Evolutionary conservation across 1,140 invertebrate species (phyloP).

Genomic region (Macrocentrus cingulum): DNA sequence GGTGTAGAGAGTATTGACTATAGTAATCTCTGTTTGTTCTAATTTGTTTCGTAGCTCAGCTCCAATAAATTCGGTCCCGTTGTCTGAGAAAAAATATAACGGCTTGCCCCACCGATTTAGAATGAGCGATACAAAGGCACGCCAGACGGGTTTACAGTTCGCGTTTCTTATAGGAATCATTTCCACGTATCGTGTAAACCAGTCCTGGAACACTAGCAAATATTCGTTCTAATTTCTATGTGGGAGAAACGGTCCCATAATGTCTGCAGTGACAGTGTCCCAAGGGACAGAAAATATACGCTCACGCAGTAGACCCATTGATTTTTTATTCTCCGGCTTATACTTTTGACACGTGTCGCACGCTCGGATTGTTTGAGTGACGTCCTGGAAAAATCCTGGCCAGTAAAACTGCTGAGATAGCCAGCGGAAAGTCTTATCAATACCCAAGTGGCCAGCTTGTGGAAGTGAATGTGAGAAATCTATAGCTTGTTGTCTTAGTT

Average conservation of each 20-base stretch:
- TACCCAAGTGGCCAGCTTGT: constrained; percentile 32
- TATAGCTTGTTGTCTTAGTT: constrained; percentile 14
- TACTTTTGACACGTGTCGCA: constrained; percentile 36
- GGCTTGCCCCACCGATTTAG: too few relatives aligned
- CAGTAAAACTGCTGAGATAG: constrained; percentile 30
- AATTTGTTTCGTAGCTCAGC: too few relatives aligned
- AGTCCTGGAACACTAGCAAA: constrained; percentile 48
- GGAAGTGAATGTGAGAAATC: constrained; percentile 30
- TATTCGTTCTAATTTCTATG: constrained; percentile 42
- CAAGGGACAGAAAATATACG: constrained; percentile 37
- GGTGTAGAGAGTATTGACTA: too few relatives aligned
- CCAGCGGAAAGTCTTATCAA: constrained; percentile 29
- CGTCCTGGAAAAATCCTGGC: constrained; percentile 27
- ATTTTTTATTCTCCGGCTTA: constrained; percentile 38
- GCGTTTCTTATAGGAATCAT: constrained; percentile 33
- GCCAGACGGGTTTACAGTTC: too few relatives aligned
- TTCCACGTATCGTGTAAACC: constrained; percentile 44
- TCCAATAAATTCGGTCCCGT: too few relatives aligned
- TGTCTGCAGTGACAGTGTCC: constrained; percentile 46
- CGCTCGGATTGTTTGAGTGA: constrained; percentile 20
- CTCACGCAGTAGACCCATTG: constrained; percentile 41
- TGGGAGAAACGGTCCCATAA: constrained; percentile 50
- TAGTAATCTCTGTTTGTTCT: too few relatives aligned
- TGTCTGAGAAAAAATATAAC: too few relatives aligned
- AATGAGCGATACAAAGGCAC: too few relatives aligned